These are phyloP conservation scores for Chunga burmeisteri DNA, from an alignment of 2,113 vertebrate genomes.

Conservation along the genomic window DNA sequence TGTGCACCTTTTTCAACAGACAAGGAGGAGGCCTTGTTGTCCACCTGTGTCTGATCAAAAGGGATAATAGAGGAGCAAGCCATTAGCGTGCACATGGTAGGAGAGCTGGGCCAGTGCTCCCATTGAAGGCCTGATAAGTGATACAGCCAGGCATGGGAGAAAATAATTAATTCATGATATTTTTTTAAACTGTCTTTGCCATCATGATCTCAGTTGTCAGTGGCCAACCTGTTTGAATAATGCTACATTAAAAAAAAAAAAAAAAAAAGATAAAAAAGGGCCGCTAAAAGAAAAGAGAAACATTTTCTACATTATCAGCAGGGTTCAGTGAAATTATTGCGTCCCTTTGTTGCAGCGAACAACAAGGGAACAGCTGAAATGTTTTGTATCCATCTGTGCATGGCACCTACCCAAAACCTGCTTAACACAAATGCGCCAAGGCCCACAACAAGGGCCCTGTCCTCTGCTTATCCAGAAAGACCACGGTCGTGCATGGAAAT, in stretches of 20 bases:
- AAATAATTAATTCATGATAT: slow-evolving; percentile 74
- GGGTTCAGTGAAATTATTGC: slow-evolving; percentile 27
- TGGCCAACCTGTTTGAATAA: slow-evolving; percentile 46
- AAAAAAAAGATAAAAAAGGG: background rate
- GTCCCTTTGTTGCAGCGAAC: slow-evolving; percentile 17
- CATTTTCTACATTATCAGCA: slow-evolving; percentile 7
- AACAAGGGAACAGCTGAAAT: slow-evolving; percentile 42
- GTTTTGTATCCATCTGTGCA: slow-evolving; percentile 27
- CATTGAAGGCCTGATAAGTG: slow-evolving; percentile 64
- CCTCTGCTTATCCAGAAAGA: background rate
- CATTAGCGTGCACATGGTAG: slow-evolving; percentile 58
- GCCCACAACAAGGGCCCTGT: background rate
- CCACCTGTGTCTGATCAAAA: slow-evolving; percentile 74
- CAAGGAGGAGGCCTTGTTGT: slow-evolving; percentile 66
- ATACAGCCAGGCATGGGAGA: slow-evolving; percentile 47
- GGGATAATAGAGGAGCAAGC: slow-evolving; percentile 59
- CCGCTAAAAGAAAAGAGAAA: background rate
- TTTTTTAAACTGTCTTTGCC: slow-evolving; percentile 42
- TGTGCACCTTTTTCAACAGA: slow-evolving; percentile 69
- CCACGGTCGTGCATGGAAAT: background rate
- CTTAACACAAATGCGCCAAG: background rate
- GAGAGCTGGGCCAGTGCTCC: slow-evolving; percentile 48
- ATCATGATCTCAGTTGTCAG: slow-evolving; percentile 51
- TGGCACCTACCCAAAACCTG: slow-evolving; percentile 46
- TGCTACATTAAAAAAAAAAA: background rate